Conservation (phyloP, 2,888 invertebrate species). For the Sylvicola fuscatus region DNA sequence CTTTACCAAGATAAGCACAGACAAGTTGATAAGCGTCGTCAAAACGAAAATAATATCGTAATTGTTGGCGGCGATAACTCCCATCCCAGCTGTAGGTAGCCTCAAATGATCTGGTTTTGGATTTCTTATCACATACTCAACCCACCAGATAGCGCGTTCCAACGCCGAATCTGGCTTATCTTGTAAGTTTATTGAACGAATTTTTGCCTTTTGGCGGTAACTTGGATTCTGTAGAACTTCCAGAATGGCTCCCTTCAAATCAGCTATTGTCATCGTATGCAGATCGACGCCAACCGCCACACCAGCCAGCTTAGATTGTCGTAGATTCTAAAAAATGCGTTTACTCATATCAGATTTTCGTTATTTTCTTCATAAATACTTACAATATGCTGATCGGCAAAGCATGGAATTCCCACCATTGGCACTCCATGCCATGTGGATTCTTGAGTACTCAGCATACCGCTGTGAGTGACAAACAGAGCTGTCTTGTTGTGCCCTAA, state of each 20-base stretch:
- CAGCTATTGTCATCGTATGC: slow-evolving; percentile 8
- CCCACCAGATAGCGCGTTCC: slow-evolving; percentile 5
- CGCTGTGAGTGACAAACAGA: slow-evolving; percentile 6
- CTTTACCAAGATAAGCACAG: too few species aligned
- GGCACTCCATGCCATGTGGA: slow-evolving; percentile 5
- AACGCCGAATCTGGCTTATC: slow-evolving; percentile 4
- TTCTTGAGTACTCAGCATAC: slow-evolving; percentile 6
- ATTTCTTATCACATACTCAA: slow-evolving; percentile 4
- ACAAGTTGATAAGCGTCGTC: too few species aligned
- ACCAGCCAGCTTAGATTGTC: slow-evolving; percentile 7
- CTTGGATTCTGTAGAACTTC: slow-evolving; percentile 9
- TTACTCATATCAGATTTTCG: not conserved
- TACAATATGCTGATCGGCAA: slow-evolving; percentile 4
- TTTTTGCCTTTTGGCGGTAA: slow-evolving; percentile 5
- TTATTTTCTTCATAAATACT: not conserved
- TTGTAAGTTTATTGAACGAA: slow-evolving; percentile 1
- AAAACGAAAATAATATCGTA: too few species aligned
- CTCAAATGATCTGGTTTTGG: slow-evolving; percentile 2
- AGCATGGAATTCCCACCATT: slow-evolving; percentile 5
- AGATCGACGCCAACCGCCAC: slow-evolving; percentile 10
- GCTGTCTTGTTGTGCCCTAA: slow-evolving; percentile 5
- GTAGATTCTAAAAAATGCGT: slow-evolving; percentile 5
- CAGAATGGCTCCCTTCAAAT: slow-evolving; percentile 6
- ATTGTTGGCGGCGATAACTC: too few species aligned
- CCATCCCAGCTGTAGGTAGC: too few species aligned